Percentiles rank a stretch among this genome's conserved stretches.
These are phyloP conservation scores for Donacobius atricapilla DNA, from an alignment of 2,113 vertebrate genomes.

Conservation along the genomic window DNA sequence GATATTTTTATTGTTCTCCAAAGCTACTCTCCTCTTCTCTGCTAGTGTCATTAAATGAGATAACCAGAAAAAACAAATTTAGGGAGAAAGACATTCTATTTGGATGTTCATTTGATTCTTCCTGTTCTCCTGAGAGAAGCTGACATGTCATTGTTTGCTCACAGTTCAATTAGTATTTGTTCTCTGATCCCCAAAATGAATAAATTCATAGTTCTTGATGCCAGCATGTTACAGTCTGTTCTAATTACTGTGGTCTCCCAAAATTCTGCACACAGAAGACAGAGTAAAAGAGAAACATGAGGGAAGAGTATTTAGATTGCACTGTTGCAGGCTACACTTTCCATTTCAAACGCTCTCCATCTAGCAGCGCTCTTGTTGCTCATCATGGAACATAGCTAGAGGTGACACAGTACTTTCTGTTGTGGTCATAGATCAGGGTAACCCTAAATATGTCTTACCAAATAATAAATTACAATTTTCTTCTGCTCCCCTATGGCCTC, in stretches of 20 bases:
- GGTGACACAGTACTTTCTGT: neutral
- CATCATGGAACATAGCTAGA: neutral
- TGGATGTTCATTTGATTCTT: neutral
- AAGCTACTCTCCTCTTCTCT: neutral
- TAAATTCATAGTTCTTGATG: neutral
- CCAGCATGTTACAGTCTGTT: neutral
- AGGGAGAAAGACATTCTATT: neutral
- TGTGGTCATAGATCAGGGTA: neutral
- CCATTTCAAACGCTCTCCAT: neutral
- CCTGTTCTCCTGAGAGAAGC: neutral
- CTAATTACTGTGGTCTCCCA: neutral
- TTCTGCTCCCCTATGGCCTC: neutral
- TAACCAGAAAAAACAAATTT: neutral
- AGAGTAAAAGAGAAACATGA: neutral
- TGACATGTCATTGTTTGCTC: neutral
- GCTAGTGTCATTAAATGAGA: neutral
- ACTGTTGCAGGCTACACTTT: neutral
- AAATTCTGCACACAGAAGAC: neutral
- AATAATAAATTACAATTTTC: slow-evolving; percentile 63
- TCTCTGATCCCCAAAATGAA: neutral
- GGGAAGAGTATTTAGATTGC: neutral
- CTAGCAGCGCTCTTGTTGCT: neutral
- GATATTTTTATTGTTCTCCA: neutral
- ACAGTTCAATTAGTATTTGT: neutral
- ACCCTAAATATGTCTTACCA: slow-evolving; percentile 67